Conservation (phyloP, 1,140 invertebrate species). For the Potamilus streckersoni region DNA sequence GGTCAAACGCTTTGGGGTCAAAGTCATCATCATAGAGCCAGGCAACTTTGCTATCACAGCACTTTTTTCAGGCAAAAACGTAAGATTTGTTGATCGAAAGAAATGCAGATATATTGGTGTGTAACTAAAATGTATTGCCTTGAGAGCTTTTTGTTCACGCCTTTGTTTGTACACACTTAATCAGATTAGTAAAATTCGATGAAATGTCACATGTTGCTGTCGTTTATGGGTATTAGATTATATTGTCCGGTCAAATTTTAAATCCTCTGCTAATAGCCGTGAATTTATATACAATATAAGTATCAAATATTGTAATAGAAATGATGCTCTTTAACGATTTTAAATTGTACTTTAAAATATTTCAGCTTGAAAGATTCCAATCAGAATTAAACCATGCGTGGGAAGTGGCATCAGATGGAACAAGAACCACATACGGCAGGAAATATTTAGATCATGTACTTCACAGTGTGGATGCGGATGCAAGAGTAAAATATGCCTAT, state of each 20-base stretch:
- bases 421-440: slow-evolving; percentile 42
- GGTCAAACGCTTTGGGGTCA: slow-evolving; percentile 63
- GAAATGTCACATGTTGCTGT: not conserved
- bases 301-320: no score
- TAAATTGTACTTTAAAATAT: not conserved
- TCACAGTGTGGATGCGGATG: slow-evolving; percentile 13
- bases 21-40: slow-evolving; percentile 65
- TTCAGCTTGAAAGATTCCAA: slow-evolving; percentile 34
- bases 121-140: no score
- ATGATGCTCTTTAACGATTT: not conserved
- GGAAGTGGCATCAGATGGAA: slow-evolving; percentile 32
- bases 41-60: slow-evolving; percentile 50
- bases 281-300: not conserved
- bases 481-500: slow-evolving; percentile 19
- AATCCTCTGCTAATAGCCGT: not conserved
- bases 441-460: slow-evolving; percentile 42
- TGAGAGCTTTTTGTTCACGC: no score
- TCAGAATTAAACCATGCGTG: slow-evolving; percentile 32
- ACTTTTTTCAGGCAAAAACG: slow-evolving; percentile 33
- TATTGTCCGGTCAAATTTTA: not conserved
- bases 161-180: no score
- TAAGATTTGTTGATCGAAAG: slow-evolving; percentile 2
- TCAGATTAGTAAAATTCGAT: no score
- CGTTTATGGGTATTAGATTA: not conserved
- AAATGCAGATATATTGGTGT: no score